These are phyloP conservation scores for Ylistrum balloti DNA, from an alignment of 1,140 invertebrate species.

Conservation along the genomic window DNA sequence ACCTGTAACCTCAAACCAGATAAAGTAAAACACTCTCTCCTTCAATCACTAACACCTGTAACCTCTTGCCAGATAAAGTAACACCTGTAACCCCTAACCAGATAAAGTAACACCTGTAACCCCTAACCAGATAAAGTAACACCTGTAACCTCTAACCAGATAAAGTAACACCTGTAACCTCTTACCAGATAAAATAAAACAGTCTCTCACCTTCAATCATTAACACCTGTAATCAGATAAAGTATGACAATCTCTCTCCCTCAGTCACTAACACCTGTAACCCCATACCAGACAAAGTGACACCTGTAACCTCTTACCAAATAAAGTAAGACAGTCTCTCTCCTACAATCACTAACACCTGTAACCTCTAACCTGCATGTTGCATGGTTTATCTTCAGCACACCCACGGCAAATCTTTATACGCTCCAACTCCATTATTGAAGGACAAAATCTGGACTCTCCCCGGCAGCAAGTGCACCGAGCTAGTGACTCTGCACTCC, in stretches of 20 bases:
- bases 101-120: neutral
- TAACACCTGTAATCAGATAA: neutral
- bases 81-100: neutral
- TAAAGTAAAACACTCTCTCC: neutral
- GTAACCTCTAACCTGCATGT: slow-evolving; percentile 46
- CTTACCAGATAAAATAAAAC: neutral
- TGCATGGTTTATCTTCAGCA: slow-evolving; percentile 58
- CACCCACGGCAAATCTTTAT: slow-evolving; percentile 56
- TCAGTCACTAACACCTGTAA: neutral
- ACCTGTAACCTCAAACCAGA: neutral
- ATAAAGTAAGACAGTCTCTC: neutral
- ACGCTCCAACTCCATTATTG: slow-evolving; percentile 65
- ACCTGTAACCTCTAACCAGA: neutral
- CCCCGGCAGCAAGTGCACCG: slow-evolving; percentile 62
- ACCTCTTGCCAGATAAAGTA: neutral
- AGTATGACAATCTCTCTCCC: neutral
- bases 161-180: neutral
- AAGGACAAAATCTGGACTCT: slow-evolving; percentile 61
- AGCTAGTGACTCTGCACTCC: slow-evolving; percentile 66
- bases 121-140: neutral
- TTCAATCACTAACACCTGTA: neutral
- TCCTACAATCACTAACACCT: neutral
- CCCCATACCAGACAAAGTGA: neutral
- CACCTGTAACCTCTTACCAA: neutral
- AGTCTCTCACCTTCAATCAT: neutral